phyloP scores from a whole-genome alignment of 2,888 invertebrate species.

The Acrocera orbiculus region DNA sequence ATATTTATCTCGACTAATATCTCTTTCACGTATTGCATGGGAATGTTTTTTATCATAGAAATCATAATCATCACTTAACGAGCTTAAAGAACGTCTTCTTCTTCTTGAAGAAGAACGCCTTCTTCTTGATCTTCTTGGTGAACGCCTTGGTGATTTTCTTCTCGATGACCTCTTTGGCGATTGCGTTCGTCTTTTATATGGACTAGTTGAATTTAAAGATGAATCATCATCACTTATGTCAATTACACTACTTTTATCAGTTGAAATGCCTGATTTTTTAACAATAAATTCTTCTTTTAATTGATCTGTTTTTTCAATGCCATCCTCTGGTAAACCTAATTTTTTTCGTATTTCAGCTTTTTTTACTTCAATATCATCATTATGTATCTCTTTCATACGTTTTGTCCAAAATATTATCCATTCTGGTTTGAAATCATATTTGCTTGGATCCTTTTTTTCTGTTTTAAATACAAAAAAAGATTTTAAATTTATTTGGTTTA shows the following conservation, averaged over 20 bases:
- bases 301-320: slow-evolving; percentile 24
- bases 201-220: slow-evolving; percentile 2
- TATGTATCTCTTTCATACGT: slow-evolving; percentile 61
- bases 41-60: not conserved
- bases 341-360: slow-evolving; percentile 51
- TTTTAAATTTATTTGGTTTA: no score
- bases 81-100: not conserved
- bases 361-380: slow-evolving; percentile 44
- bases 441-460: slow-evolving; percentile 44
- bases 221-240: slow-evolving; percentile 28
- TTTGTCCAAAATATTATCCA: slow-evolving; percentile 77
- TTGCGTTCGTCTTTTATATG: slow-evolving; percentile 5
- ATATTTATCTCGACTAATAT: slow-evolving; percentile 6
- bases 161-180: not conserved
- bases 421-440: slow-evolving; percentile 73
- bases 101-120: slow-evolving; percentile 3
- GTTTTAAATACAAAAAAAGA: no score
- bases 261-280: slow-evolving; percentile 11
- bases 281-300: slow-evolving; percentile 27
- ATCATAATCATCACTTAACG: no score
- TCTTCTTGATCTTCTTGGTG: slow-evolving; percentile 9
- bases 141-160: not conserved
- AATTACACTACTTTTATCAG: slow-evolving; percentile 16
- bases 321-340: slow-evolving; percentile 35
- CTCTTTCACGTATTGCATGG: slow-evolving; percentile 3